Conservation (phyloP, 2,113 vertebrate genomes). For the Sakesphorus luctuosus region DNA sequence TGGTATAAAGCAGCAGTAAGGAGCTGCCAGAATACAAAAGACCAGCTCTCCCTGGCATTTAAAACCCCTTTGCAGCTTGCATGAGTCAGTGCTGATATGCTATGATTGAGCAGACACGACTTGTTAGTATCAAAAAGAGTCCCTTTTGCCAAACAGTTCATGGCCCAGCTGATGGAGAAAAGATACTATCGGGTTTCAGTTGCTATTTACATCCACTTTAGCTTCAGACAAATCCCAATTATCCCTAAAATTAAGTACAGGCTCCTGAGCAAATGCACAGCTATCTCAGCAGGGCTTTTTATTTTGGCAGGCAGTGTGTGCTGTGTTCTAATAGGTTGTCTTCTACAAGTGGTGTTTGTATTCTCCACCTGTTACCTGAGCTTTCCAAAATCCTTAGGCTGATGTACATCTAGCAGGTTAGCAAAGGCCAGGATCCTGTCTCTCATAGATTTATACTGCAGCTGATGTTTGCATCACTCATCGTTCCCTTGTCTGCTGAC, state of each 20-base stretch:
- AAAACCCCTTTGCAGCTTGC: slow-evolving; percentile 2
- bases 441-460: not conserved
- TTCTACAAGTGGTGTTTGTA: not conserved
- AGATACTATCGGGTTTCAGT: slow-evolving; percentile 10
- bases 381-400: not conserved
- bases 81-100: slow-evolving; percentile 16
- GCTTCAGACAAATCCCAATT: not conserved
- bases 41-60: slow-evolving; percentile 27
- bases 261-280: not conserved
- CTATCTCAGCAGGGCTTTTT: not conserved
- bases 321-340: not conserved
- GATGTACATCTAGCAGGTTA: not conserved
- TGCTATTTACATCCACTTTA: slow-evolving; percentile 29
- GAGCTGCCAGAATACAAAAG: slow-evolving; percentile 51
- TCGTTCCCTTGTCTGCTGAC: not conserved
- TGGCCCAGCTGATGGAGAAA: not conserved
- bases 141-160: slow-evolving; percentile 11
- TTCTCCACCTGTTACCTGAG: not conserved
- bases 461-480: not conserved
- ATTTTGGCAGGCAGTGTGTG: not conserved
- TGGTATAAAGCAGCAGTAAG: slow-evolving; percentile 2
- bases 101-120: not conserved
- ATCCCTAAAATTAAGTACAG: slow-evolving; percentile 11
- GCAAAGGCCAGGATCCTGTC: not conserved
- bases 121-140: slow-evolving; percentile 11